Conservation (phyloP, 2,888 invertebrate species). For the Caenorhabditis sp. region DNA sequence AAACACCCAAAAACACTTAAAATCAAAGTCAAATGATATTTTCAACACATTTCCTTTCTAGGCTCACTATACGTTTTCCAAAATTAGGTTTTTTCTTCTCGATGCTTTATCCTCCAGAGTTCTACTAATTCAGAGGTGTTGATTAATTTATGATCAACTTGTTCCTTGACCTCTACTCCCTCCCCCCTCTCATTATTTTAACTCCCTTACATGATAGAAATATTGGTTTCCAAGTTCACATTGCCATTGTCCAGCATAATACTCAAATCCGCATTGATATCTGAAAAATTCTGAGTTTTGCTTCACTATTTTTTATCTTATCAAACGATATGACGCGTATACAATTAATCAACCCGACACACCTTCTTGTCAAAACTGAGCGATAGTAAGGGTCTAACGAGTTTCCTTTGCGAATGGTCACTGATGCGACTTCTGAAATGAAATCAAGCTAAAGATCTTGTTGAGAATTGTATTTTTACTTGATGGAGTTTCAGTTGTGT, state of each 20-base stretch:
- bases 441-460: not conserved
- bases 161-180: no score
- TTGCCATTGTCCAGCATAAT: slow-evolving; percentile 58
- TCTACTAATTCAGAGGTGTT: no score
- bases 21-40: no score
- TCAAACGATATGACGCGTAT: not conserved
- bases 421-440: slow-evolving; percentile 41
- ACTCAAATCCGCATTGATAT: slow-evolving; percentile 53
- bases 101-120: no score
- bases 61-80: no score
- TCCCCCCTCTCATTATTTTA: not conserved
- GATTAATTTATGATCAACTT: no score
- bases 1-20: no score
- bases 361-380: slow-evolving; percentile 42
- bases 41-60: no score
- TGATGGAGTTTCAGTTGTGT: slow-evolving; percentile 36
- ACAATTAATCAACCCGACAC: not conserved
- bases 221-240: slow-evolving; percentile 42
- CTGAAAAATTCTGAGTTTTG: slow-evolving; percentile 18
- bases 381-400: slow-evolving; percentile 39
- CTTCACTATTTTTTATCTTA: not conserved
- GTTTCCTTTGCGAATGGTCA: slow-evolving; percentile 46
- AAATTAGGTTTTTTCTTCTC: no score
- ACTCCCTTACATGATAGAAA: slow-evolving; percentile 30
- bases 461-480: slow-evolving; percentile 25